These are phyloP conservation scores for Drosophila sturtevanti DNA, from an alignment of 1,140 invertebrate genomes.

Conservation along the genomic window DNA sequence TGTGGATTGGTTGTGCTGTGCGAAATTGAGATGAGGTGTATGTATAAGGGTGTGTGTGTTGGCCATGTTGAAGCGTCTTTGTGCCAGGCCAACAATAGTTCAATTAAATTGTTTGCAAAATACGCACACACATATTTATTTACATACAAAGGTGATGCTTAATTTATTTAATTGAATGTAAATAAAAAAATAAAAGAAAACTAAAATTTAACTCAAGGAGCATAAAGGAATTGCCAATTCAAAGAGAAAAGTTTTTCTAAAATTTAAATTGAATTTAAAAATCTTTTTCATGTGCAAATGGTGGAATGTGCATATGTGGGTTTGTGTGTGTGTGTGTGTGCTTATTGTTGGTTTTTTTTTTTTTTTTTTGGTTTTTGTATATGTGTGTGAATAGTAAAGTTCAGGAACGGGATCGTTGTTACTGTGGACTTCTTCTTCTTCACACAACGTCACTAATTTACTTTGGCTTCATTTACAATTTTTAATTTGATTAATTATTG, in stretches of 20 bases:
- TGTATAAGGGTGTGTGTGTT: neutral
- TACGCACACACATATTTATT: constrained; percentile 63
- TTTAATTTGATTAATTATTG: neutral
- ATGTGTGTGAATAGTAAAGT: constrained; percentile 33
- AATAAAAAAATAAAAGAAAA: neutral
- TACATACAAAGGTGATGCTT: constrained; percentile 40
- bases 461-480: constrained; percentile 14
- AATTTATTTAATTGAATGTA: constrained; percentile 34
- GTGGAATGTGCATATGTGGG: constrained; percentile 30
- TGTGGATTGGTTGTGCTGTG: neutral
- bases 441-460: constrained; percentile 16
- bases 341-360: neutral
- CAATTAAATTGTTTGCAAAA: constrained; percentile 63
- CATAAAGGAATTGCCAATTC: constrained; percentile 3
- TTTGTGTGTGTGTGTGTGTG: constrained; percentile 20
- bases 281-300: constrained; percentile 45
- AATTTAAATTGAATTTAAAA: constrained; percentile 42
- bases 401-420: constrained; percentile 9
- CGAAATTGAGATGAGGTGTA: neutral
- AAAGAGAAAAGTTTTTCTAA: constrained; percentile 4
- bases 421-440: neutral
- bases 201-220: neutral
- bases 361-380: constrained; percentile 23
- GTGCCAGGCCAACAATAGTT: constrained; percentile 32
- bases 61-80: neutral